Base-by-base conservation (phyloP, 1,140 invertebrate genomes). In the Sitobion miscanthi region DNA sequence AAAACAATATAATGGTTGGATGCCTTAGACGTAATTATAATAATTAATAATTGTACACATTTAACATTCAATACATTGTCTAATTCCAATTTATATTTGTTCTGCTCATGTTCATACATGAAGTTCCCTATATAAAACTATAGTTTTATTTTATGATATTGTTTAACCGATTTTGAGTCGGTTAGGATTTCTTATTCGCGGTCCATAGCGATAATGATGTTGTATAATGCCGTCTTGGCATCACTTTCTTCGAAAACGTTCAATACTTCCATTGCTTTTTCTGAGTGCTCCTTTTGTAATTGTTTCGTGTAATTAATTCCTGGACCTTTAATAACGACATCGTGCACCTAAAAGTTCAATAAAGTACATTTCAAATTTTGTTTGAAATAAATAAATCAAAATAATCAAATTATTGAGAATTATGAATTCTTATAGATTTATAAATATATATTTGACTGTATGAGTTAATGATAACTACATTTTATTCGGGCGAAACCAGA, bases 161-260 rank as follows among this genome's bases (percentile, higher is more conserved):
- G 9, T 77, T n/a, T 77, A 14, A 77, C 11, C 0, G 5, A n/a
- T 17, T 35, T 77, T 77, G 30, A 77, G 14, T 77, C 11, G 21
- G n/a, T 77, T 77, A 77, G 30, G 7, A 30, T 45, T 69, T 42
- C 30, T 91, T 82, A 82, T 82, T 91, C 69, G n/a, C 90, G 42
- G 17, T 97, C 96, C 96, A 98, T 97, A 57, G 97, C 97, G 47
- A 97, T 96, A 89, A 98, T 97, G 94, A 98, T 98, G 95, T 98
- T 98, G 87, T 96, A 96, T 69, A 98, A 95, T 0, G 97, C 97
- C 89, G 96, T 97, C 42, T 97, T 95, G 9, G 97, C 97, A 95
- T 98, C 97, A 90, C 96, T 97, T 94, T 97, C 96, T 90, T 97
- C 96, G 94, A 98, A 97, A 93, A 96, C 96, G 94, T 96, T 96